These are phyloP conservation scores for Andinoacara biseriatus DNA, from an alignment of 2,113 vertebrate species.

Conservation along the genomic window DNA sequence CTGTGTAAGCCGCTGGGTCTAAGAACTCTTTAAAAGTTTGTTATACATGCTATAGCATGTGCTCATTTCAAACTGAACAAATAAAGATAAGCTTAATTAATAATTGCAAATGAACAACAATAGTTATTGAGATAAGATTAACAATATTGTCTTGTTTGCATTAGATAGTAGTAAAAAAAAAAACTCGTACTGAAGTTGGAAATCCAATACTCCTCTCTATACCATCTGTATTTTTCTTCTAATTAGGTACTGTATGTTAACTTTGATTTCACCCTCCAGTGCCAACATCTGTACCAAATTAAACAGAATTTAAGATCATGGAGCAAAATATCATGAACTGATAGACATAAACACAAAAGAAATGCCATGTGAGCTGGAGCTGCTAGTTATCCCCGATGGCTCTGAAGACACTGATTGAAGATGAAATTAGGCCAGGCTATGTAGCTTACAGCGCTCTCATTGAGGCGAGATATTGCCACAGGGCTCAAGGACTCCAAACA, in stretches of 20 bases:
- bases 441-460: constrained; percentile 58
- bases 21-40: not conserved
- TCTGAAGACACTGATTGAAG: constrained; percentile 76
- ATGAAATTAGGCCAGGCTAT: constrained; percentile 76
- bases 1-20: not conserved
- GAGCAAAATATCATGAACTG: constrained; percentile 35
- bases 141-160: not conserved
- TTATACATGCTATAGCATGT: not conserved
- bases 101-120: not conserved
- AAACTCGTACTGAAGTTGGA: constrained; percentile 13
- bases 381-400: constrained; percentile 63
- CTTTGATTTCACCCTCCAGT: not conserved
- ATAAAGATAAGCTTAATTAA: not conserved
- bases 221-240: constrained; percentile 60
- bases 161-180: not conserved
- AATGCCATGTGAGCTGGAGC: constrained; percentile 38
- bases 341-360: constrained; percentile 44
- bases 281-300: constrained; percentile 17
- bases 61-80: not conserved
- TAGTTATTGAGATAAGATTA: not conserved
- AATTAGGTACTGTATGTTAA: constrained; percentile 18
- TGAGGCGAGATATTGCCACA: constrained; percentile 68
- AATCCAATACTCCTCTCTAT: constrained; percentile 44
- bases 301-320: constrained; percentile 28
- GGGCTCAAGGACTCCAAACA: constrained; percentile 71